Evolutionary conservation across 2,888 invertebrate species (phyloP), one percentile per base, ranked within the genome.

Genomic region (Aquatica leii): DNA sequence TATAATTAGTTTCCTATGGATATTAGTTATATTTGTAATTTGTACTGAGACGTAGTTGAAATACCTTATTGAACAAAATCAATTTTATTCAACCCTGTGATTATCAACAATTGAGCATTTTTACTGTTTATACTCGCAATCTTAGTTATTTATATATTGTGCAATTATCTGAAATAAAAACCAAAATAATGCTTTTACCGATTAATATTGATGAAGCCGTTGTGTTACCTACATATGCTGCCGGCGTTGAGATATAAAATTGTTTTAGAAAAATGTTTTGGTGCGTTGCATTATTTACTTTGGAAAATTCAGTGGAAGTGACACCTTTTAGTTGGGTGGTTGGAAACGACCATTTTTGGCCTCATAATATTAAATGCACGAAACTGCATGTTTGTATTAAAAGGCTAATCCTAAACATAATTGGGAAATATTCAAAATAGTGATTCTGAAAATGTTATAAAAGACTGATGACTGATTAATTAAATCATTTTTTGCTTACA

Each of bases 241-340:
- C 37, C 9, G 37, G 12, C 37, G n/a, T 37, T 37, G 37, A 37
- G 3, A 37, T 37, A 37, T 37, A 37, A 2, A 37, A 37, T 37
- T 37, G n/a, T n/a, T n/a, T n/a, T n/a, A 31, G 14, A 31, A 49
- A 50, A 50, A 50, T 50, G 50, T 37, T 12, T 8, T 37, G 37
- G 37, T n/a, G n/a, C 37, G 37, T 37, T 5, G 37, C 12, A 37
- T n/a, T 37, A 37, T 37, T 37, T 37, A 37, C 37, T 37, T 37
- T 37, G 37, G 37, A 37, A 11, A 37, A 37, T 37, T 37, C 37
- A 37, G 37, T 37, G 37, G 37, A 37, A 37, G 37, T 37, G 8
- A 12, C 12, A 37, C 37, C 37, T 37, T 37, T 12, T 37, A 37
- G 37, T 37, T 37, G 37, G 37, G 37, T 37, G n/a, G 5, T 37